Evolutionary conservation across 2,888 invertebrate genomes (phyloP), one percentile per base, ranked within the genome.

Genomic region (Sminthurinus aureus): DNA sequence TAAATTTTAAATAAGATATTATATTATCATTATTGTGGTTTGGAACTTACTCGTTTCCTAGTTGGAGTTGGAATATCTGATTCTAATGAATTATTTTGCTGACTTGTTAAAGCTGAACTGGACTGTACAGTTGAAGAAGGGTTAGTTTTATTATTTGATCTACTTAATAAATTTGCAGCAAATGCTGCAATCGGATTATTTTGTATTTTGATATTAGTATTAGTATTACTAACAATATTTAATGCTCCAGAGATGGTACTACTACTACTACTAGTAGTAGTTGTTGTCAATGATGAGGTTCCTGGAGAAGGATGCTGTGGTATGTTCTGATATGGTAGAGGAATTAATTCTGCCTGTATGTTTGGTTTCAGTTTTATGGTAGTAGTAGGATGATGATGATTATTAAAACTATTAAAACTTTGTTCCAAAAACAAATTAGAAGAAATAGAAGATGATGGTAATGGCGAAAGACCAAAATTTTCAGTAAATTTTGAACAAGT

Each of bases 401-500:
- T n/a, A n/a, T n/a, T n/a, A n/a, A n/a, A n/a, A n/a, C n/a, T 58
- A 58, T 58, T 38, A 6, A 38, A 38, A 38, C 38, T 4, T 38
- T 38, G 38, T 38, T 38, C 38, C 1, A 38, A 1, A 38, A 4
- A 38, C 38, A 38, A 38, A 38, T 1, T 38, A 38, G 38, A 38
- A 4, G 38, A 38, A 38, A 38, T 38, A 38, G 38, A 38, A 4
- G 38, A 38, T 38, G 38, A 38, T 38, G 38, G 38, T 38, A 6
- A 38, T 38, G 38, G 38, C 6, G 38, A 38, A 38, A 38, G 38
- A 38, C 38, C 38, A 38, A 38, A 38, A 38, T 6, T 38, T 79
- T 84, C 84, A 26, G 85, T 83, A 79, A 83, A 82, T 76, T 86
- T 86, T 50, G 85, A 83, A 69, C 83, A 84, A 15, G 83, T 79